Evolutionary conservation across 2,113 vertebrate species (phyloP).

Genomic region (Bagarius yarrelli): DNA sequence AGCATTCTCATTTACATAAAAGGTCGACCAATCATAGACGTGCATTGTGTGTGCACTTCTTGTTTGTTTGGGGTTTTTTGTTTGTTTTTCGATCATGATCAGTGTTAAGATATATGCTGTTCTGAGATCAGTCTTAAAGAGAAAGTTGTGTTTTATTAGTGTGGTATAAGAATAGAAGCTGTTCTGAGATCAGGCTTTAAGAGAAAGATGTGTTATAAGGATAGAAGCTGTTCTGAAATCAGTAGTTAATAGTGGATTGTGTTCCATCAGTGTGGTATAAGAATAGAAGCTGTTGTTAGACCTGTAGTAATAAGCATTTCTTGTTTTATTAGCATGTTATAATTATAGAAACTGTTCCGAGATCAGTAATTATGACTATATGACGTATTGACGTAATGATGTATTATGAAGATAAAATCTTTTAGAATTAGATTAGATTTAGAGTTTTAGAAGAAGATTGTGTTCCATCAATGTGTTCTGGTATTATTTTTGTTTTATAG

Average conservation of each 20-base stretch:
- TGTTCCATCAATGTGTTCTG: neutral
- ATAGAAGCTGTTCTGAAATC: neutral
- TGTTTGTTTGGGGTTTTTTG: too few species aligned
- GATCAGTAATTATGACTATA: neutral
- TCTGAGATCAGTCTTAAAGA: constrained; percentile 2
- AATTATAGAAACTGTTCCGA: too few species aligned
- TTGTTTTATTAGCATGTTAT: too few species aligned
- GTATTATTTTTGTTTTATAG: neutral
- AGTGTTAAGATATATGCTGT: neutral
- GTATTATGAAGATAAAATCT: neutral
- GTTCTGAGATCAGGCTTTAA: neutral
- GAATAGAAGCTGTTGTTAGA: neutral
- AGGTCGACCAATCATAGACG: neutral
- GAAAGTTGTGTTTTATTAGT: neutral
- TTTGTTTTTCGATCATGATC: too few species aligned
- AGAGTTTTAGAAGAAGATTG: neutral
- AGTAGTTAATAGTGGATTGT: neutral
- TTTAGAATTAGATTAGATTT: too few species aligned
- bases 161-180: neutral
- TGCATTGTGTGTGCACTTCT: too few species aligned
- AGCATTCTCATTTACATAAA: neutral
- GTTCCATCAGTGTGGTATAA: neutral
- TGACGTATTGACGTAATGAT: too few species aligned
- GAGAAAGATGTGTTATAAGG: neutral
- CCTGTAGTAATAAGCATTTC: too few species aligned